Evolutionary conservation across 2,113 vertebrate genomes (phyloP).

Genomic region (Romanogobio albipinnatus): DNA sequence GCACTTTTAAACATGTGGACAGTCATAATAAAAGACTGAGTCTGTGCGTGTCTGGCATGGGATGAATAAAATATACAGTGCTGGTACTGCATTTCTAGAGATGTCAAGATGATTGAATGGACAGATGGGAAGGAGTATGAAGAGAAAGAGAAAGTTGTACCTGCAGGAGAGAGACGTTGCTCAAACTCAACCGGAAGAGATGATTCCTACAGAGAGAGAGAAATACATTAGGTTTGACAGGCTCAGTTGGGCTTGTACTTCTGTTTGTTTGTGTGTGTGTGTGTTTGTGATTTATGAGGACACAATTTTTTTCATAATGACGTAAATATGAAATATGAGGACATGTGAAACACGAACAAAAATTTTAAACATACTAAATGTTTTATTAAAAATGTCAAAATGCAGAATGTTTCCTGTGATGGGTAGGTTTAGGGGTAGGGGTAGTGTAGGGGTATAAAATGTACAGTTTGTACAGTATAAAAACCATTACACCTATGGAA

Average conservation of each 20-base stretch:
- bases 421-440: too few species aligned
- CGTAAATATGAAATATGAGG: too few species aligned
- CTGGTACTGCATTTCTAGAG: conserved; percentile 14
- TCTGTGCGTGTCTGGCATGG: conserved; percentile 32
- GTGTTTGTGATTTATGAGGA: neutral
- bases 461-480: too few species aligned
- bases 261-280: neutral
- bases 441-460: too few species aligned
- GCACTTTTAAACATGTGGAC: conserved; percentile 8
- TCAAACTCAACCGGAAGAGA: conserved; percentile 93
- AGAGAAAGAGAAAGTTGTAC: conserved; percentile 67
- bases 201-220: conserved; percentile 82
- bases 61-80: conserved; percentile 3
- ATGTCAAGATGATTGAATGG: conserved; percentile 4
- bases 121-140: neutral
- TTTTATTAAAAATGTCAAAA: neutral
- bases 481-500: too few species aligned
- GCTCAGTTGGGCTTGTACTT: neutral
- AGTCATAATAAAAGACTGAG: conserved; percentile 26
- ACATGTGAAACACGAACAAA: too few species aligned
- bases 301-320: too few species aligned
- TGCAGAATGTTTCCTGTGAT: too few species aligned
- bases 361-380: neutral
- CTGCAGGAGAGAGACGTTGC: conserved; percentile 92
- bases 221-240: neutral